These are phyloP conservation scores for Cabera pusaria DNA, from an alignment of 2,888 invertebrate genomes.

Conservation along the genomic window DNA sequence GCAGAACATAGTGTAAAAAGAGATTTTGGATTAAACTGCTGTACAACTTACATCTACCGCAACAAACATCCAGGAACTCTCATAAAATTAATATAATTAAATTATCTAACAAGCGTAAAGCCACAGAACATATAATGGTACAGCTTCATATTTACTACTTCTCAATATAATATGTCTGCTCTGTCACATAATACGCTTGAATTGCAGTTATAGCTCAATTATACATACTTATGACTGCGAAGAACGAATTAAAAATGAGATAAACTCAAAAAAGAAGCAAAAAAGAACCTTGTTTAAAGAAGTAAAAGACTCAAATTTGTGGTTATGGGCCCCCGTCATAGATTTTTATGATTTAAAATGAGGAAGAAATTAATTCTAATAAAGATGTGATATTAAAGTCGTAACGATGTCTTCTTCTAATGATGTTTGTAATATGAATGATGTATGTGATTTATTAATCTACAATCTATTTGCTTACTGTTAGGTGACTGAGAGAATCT, in stretches of 20 bases:
- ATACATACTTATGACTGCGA: constrained; percentile 23
- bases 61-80: neutral
- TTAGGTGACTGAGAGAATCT: too few species aligned
- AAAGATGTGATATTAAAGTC: constrained; percentile 5
- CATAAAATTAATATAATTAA: constrained; percentile 3
- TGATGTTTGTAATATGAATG: constrained; percentile 3
- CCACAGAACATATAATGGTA: too few species aligned
- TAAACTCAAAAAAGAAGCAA: too few species aligned
- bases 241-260: constrained; percentile 20
- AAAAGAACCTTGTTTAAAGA: too few species aligned
- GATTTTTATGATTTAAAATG: constrained; percentile 5
- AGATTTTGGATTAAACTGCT: too few species aligned
- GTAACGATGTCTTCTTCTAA: constrained; percentile 2
- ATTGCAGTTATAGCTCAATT: constrained; percentile 27
- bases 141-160: constrained; percentile 2
- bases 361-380: constrained; percentile 13
- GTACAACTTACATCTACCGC: too few species aligned
- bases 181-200: constrained; percentile 26
- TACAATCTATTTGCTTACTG: too few species aligned
- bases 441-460: too few species aligned
- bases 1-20: too few species aligned
- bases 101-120: constrained; percentile 8
- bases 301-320: constrained; percentile 1
- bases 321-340: neutral
- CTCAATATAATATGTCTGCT: constrained; percentile 8